Conservation (phyloP, 2,888 invertebrate species). For the Zele albiditarsus region DNA sequence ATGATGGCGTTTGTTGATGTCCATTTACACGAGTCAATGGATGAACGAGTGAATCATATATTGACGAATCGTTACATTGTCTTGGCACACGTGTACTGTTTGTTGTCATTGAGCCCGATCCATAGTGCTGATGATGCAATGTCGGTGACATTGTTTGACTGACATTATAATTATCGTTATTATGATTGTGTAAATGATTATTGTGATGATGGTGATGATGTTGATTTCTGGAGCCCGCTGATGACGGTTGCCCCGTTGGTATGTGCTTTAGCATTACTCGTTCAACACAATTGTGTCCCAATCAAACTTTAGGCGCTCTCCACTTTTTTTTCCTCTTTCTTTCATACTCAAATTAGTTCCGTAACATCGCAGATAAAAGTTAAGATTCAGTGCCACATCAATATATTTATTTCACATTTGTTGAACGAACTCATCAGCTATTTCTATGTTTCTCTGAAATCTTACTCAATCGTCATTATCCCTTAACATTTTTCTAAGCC, state of each 20-base stretch:
- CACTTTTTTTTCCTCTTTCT: slow-evolving; percentile 16
- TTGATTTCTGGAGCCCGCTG: slow-evolving; percentile 73
- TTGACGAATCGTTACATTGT: slow-evolving; percentile 56
- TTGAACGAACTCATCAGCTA: not conserved
- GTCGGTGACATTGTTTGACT: slow-evolving; percentile 30
- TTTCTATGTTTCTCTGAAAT: not conserved
- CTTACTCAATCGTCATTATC: not conserved
- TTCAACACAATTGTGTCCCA: slow-evolving; percentile 18
- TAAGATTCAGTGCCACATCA: not conserved
- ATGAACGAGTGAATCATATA: slow-evolving; percentile 64
- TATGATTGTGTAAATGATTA: slow-evolving; percentile 44
- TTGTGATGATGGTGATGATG: slow-evolving; percentile 65
- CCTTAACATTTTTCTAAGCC: not conserved
- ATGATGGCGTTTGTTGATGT: slow-evolving; percentile 59
- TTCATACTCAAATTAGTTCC: not conserved
- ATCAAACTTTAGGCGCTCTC: slow-evolving; percentile 1
- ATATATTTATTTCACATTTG: not conserved
- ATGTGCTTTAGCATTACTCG: slow-evolving; percentile 83
- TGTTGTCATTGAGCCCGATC: slow-evolving; percentile 41
- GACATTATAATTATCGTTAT: slow-evolving; percentile 42
- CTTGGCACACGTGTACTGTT: slow-evolving; percentile 27
- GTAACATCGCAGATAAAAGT: not conserved
- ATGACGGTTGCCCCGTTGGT: slow-evolving; percentile 75
- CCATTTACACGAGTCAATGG: not conserved
- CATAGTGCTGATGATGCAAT: slow-evolving; percentile 50